A percentile compares a stretch with the other conserved stretches of the same genome.
phyloP scores from a whole-genome alignment of 2,797 vertebrate species.

The Propithecus deckenii region DNA sequence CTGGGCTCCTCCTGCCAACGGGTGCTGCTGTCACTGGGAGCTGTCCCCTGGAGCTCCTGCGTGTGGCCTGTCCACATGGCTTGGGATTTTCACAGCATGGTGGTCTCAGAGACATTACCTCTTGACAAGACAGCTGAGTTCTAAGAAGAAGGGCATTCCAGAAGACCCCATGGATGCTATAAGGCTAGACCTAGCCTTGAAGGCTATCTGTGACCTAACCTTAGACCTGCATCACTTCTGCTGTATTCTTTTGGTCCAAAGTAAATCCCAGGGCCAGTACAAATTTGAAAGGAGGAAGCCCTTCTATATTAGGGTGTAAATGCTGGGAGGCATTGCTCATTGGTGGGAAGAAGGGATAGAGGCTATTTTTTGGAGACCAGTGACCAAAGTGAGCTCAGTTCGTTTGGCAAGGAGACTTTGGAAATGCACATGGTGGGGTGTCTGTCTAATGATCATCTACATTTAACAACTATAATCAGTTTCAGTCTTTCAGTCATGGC shows the following conservation, averaged over 20 bases:
- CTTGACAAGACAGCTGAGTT: not conserved
- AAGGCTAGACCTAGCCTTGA: not conserved
- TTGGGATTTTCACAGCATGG: not conserved
- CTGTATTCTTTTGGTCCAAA: not conserved
- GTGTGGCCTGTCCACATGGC: fast-evolving
- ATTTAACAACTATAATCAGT: not conserved
- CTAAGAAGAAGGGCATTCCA: not conserved
- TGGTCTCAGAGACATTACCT: not conserved
- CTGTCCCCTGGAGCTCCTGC: fast-evolving
- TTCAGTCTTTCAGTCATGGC: not conserved
- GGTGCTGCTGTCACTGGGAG: not conserved
- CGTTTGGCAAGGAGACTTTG: not conserved
- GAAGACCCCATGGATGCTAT: not conserved
- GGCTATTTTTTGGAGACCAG: not conserved
- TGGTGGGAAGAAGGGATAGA: not conserved
- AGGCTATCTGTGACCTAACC: not conserved
- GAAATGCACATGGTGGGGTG: not conserved
- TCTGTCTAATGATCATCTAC: not conserved
- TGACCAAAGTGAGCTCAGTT: not conserved
- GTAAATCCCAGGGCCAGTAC: not conserved
- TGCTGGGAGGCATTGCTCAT: not conserved
- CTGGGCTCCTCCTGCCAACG: not conserved
- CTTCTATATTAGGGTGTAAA: fast-evolving
- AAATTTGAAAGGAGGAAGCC: not conserved
- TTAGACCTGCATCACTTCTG: not conserved